These are phyloP conservation scores for Acromyrmex charruanus DNA, from an alignment of 1,140 invertebrate species.

Conservation along the genomic window DNA sequence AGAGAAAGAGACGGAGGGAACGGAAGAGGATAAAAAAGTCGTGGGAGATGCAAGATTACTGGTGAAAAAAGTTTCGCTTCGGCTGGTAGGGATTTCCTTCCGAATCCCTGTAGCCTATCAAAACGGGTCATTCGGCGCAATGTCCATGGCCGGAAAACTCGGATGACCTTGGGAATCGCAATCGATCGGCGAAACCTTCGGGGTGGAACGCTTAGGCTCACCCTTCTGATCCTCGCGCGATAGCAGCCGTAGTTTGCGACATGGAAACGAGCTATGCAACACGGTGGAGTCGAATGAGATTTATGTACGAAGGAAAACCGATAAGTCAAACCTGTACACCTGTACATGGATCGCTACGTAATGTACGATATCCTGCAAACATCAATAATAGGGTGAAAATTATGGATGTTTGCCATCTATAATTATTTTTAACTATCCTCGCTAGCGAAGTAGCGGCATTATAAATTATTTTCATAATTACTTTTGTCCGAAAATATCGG, in stretches of 20 bases:
- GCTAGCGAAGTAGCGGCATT: conserved; percentile 3
- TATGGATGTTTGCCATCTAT: conserved; percentile 32
- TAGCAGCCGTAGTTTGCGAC: conserved; percentile 48
- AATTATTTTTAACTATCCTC: conserved; percentile 13
- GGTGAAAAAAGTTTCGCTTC: conserved; percentile 72
- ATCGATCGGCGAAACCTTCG: conserved; percentile 73
- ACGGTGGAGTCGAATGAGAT: conserved; percentile 32
- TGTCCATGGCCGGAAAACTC: conserved; percentile 76
- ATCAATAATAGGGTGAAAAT: conserved; percentile 37
- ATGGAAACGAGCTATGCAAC: conserved; percentile 56
- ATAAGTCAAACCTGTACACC: conserved; percentile 39
- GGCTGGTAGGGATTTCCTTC: conserved; percentile 69
- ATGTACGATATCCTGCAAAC: conserved; percentile 28
- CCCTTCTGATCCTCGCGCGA: conserved; percentile 67
- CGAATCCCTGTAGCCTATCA: conserved; percentile 71
- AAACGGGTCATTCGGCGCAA: conserved; percentile 75
- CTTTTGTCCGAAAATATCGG: not conserved
- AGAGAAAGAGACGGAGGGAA: conserved; percentile 51
- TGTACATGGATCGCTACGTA: conserved; percentile 13
- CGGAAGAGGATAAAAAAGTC: conserved; percentile 61
- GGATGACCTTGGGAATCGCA: conserved; percentile 78
- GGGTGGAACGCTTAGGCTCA: conserved; percentile 61
- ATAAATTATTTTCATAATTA: not conserved
- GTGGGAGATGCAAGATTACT: conserved; percentile 78
- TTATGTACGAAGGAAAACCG: conserved; percentile 30